Evolutionary conservation across 2,113 vertebrate genomes (phyloP).

Genomic region (Gasterosteus aculeatus): DNA sequence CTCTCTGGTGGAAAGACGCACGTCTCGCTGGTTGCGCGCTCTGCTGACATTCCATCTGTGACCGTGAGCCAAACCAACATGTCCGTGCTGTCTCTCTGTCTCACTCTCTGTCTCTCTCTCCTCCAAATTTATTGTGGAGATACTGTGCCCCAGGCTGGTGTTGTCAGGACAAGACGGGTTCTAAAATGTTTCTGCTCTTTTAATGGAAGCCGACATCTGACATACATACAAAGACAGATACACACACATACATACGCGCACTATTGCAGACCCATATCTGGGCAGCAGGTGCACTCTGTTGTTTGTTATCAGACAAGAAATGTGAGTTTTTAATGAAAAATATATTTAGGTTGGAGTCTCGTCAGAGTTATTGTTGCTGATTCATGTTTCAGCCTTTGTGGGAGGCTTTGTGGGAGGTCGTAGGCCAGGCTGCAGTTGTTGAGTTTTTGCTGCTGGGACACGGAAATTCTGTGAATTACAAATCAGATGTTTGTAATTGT

Average conservation of each 20-base stretch:
- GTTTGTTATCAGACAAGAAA: constrained; percentile 71
- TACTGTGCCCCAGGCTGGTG: constrained; percentile 67
- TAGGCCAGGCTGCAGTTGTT: not conserved
- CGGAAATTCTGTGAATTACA: not conserved
- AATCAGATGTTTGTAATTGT: not conserved
- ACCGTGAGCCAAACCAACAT: constrained; percentile 67
- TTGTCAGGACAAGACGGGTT: constrained; percentile 71
- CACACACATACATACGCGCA: constrained; percentile 12
- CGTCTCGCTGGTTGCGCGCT: constrained; percentile 23
- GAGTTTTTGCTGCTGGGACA: not conserved
- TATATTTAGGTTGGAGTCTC: constrained; percentile 54
- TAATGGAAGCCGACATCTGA: constrained; percentile 57
- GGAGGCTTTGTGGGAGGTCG: not conserved
- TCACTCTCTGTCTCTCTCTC: constrained; percentile 45
- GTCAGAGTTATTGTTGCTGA: constrained; percentile 36
- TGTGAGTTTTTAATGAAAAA: too few relatives aligned
- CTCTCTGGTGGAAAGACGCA: constrained; percentile 29
- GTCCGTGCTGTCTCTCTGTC: constrained; percentile 22
- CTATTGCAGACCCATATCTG: constrained; percentile 27
- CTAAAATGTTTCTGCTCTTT: constrained; percentile 66
- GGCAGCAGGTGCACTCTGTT: constrained; percentile 59
- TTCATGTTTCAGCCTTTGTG: constrained; percentile 25
- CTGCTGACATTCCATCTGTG: constrained; percentile 75
- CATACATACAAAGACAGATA: constrained; percentile 6
- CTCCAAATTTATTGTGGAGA: constrained; percentile 57